Conservation (phyloP, 2,888 invertebrate genomes). For the Nomada fucata region DNA sequence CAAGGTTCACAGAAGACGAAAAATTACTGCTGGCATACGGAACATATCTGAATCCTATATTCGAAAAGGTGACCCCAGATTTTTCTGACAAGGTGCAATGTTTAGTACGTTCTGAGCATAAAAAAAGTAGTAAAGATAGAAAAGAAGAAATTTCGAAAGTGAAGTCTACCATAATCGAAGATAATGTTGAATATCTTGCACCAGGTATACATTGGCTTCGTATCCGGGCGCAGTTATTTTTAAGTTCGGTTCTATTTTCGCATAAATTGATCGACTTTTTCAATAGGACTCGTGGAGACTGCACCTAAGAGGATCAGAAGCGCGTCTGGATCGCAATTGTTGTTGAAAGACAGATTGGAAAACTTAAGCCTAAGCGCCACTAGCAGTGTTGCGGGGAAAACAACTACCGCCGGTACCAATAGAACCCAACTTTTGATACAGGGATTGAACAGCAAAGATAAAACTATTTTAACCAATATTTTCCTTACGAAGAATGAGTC, state of each 20-base stretch:
- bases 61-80: conserved; percentile 80
- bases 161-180: conserved; percentile 83
- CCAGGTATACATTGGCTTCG: conserved; percentile 76
- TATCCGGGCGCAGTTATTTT: neutral
- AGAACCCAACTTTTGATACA: conserved; percentile 92
- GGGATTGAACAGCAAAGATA: conserved; percentile 94
- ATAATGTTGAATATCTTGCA: conserved; percentile 85
- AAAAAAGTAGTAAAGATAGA: conserved; percentile 75
- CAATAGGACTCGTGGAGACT: conserved; percentile 57
- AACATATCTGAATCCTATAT: conserved; percentile 72
- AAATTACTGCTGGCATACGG: conserved; percentile 80
- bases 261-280: conserved; percentile 4
- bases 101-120: conserved; percentile 84
- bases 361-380: conserved; percentile 89
- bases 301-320: conserved; percentile 53
- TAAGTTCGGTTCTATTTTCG: neutral
- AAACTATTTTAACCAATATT: conserved; percentile 89
- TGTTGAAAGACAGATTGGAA: conserved; percentile 93
- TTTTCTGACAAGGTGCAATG: conserved; percentile 84
- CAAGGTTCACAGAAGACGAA: conserved; percentile 75
- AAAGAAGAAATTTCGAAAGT: conserved; percentile 83
- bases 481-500: conserved; percentile 88
- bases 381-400: conserved; percentile 82
- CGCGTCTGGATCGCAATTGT: conserved; percentile 86
- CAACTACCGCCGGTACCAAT: conserved; percentile 86